Evolutionary conservation across 2,797 vertebrate species (phyloP).

Genomic region (Phalanger gymnotis): DNA sequence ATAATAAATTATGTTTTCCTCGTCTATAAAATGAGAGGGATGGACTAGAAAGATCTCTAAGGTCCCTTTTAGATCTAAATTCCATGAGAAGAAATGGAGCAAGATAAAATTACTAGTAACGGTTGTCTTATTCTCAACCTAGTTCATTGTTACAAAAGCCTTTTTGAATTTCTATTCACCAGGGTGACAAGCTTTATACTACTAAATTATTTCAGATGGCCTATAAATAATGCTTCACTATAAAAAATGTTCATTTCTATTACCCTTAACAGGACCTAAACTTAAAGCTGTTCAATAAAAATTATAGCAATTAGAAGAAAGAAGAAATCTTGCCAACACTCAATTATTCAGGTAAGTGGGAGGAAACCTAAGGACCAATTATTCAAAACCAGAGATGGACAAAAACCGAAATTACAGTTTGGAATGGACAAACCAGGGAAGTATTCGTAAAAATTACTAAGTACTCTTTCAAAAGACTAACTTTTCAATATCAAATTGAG

Average conservation of each 20-base stretch:
- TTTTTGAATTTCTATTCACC: background rate
- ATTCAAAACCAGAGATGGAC: background rate
- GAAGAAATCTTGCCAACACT: background rate
- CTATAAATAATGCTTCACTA: background rate
- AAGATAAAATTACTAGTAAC: background rate
- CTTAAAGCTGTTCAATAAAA: background rate
- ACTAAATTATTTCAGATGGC: background rate
- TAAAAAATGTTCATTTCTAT: background rate
- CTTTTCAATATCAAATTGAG: background rate
- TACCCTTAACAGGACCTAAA: background rate
- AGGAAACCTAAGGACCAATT: background rate
- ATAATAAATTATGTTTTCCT: background rate
- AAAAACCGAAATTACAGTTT: background rate
- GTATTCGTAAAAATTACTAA: background rate
- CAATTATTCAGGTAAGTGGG: background rate
- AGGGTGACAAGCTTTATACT: background rate
- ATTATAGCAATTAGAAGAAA: background rate
- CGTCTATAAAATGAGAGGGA: background rate
- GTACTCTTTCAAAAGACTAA: background rate
- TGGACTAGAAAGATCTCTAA: background rate
- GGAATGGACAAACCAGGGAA: background rate
- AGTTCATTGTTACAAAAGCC: background rate
- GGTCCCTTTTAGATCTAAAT: background rate
- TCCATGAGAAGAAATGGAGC: background rate
- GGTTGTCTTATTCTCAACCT: background rate